Conservation (phyloP, 2,113 vertebrate species). For the Sigmodon hispidus region DNA sequence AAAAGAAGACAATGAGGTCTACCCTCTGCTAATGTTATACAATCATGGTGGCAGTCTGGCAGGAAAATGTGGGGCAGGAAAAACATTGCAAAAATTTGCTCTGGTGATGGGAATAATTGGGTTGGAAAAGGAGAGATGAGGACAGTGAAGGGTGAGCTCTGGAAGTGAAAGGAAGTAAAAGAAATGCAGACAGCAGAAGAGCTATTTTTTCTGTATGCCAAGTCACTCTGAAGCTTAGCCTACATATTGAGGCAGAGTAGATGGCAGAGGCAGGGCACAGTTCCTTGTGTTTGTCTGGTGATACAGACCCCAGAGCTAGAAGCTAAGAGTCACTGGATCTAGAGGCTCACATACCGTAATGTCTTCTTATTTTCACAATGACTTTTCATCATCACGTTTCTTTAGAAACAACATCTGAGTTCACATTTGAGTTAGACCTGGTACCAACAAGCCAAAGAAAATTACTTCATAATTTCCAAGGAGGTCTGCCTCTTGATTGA, state of each 20-base stretch:
- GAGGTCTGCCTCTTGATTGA: neutral
- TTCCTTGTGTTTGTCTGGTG: neutral
- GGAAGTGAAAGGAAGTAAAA: neutral
- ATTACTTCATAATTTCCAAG: neutral
- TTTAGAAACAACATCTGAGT: neutral
- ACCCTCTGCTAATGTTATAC: neutral
- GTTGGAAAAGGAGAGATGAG: neutral
- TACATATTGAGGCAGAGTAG: neutral
- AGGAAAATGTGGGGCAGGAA: neutral
- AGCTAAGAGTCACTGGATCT: neutral
- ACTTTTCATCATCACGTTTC: neutral
- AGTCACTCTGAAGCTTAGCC: neutral
- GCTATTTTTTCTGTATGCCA: neutral
- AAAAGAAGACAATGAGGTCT: neutral
- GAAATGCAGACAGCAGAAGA: neutral
- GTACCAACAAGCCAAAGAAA: neutral
- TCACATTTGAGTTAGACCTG: slow-evolving; percentile 28
- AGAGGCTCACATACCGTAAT: neutral
- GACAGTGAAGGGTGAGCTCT: neutral
- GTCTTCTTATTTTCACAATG: neutral
- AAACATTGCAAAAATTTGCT: neutral
- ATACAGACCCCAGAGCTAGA: too few species aligned
- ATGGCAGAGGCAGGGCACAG: neutral
- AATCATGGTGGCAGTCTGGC: neutral
- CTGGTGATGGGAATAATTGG: neutral